These are phyloP conservation scores for Zoanthus solanderi DNA, from an alignment of 92 coral and sea anemone species.

Conservation along the genomic window DNA sequence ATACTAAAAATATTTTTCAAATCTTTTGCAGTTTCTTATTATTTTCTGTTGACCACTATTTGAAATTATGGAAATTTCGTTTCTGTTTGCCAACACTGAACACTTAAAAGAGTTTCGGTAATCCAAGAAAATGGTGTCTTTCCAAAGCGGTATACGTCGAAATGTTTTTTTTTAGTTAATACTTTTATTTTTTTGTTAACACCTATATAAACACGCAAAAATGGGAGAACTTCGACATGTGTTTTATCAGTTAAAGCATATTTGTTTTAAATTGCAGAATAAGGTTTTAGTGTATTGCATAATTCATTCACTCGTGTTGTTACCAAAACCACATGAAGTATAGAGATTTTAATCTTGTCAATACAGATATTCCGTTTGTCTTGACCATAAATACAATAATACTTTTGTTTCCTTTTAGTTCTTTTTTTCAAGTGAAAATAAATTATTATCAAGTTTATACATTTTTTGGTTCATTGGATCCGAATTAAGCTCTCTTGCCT, in stretches of 20 bases:
- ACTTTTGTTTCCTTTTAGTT: too few relatives aligned
- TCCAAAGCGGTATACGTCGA: too few relatives aligned
- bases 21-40: background rate
- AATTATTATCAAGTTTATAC: too few relatives aligned
- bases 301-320: conserved; percentile 1
- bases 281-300: background rate
- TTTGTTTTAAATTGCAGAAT: conserved; percentile 24
- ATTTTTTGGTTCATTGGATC: too few relatives aligned
- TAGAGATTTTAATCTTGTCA: background rate
- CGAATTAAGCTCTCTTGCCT: too few relatives aligned
- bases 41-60: background rate
- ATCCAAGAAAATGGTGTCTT: background rate
- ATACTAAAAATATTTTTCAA: background rate
- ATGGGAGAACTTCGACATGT: background rate
- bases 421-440: too few relatives aligned
- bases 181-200: background rate
- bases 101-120: background rate
- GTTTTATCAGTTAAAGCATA: conserved; percentile 2
- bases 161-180: background rate
- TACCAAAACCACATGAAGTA: background rate
- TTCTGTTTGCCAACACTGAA: background rate
- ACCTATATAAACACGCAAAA: background rate
- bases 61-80: background rate
- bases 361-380: background rate
- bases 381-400: background rate